Evolutionary conservation across 2,888 invertebrate genomes (phyloP), one percentile per base, ranked within the genome.

Genomic region (Melolontha melolontha): DNA sequence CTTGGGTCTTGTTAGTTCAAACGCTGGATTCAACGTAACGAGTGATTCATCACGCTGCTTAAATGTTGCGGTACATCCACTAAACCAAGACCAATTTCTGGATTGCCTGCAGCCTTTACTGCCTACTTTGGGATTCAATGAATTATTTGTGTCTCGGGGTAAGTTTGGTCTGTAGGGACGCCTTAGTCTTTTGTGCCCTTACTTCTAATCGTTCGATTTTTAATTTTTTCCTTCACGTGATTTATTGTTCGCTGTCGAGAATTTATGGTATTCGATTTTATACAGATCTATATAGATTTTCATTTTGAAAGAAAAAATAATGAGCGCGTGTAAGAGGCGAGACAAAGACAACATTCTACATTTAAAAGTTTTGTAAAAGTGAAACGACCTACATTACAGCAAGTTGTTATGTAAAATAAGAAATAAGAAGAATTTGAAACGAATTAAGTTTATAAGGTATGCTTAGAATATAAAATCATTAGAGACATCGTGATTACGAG

Each of bases 11-110:
- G 77, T 79, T 78, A 78, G 73, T 72, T 75, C 74, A 73, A 74
- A 77, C 76, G 77, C 73, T 75, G 75, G 73, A 74, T 77, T 76
- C 76, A 75, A 74, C 76, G 76, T 77, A 76, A 78, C 77, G 77
- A 76, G 76, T 76, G 77, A 79, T 79, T 80, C 79, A 80, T 80
- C 79, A 76, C 75, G 71, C 75, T 73, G 74, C 71, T 67, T 67
- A 67, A 67, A 67, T 67, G 64, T 51, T 64, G 67, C 67, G 67
- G 67, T 63, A 62, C 62, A 67, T 67, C 67, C 40, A 51, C 51
- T 55, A 59, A 59, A 67, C 67, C 71, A 71, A 71, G 73, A 73
- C 71, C 73, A 72, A 72, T 73, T 71, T 72, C 73, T 67, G 71
- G 69, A 73, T 73, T 73, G 73, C 67, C 54, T 69, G 68, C 68